A percentile compares a stretch with the other conserved stretches of the same genome.
Conservation (phyloP, 2,113 vertebrate genomes). For the Pongo abelii region DNA sequence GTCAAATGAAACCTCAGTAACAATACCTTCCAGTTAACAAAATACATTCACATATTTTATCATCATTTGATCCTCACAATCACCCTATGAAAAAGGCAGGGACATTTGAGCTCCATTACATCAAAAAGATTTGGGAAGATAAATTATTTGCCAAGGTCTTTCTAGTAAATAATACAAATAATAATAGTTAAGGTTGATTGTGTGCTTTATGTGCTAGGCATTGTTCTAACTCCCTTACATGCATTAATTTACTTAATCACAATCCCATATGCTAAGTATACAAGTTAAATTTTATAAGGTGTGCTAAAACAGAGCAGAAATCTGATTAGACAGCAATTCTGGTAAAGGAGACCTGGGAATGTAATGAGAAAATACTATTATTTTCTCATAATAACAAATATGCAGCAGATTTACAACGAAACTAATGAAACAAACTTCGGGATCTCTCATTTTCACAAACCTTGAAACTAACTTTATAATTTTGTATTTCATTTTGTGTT, state of each 20-base stretch:
- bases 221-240: neutral
- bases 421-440: neutral
- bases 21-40: neutral
- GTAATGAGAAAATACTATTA: neutral
- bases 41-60: neutral
- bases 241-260: neutral
- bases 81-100: neutral
- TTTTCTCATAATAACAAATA: neutral
- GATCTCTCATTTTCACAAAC: neutral
- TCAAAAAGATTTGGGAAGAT: slow-evolving; percentile 1
- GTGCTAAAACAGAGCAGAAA: neutral
- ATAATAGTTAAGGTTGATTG: neutral
- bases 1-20: neutral
- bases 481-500: neutral
- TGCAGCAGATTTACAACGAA: slow-evolving; percentile 23
- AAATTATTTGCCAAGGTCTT: neutral
- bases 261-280: neutral
- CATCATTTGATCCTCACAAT: neutral
- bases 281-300: neutral
- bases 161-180: slow-evolving; percentile 31
- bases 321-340: neutral
- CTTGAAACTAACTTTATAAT: slow-evolving; percentile 28
- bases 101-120: neutral
- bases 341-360: neutral
- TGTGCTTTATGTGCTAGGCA: neutral